A percentile compares a stretch with the other conserved stretches of the same genome.
Evolutionary conservation across 2,888 invertebrate species (phyloP).

Genomic region (Galeruca laticollis): DNA sequence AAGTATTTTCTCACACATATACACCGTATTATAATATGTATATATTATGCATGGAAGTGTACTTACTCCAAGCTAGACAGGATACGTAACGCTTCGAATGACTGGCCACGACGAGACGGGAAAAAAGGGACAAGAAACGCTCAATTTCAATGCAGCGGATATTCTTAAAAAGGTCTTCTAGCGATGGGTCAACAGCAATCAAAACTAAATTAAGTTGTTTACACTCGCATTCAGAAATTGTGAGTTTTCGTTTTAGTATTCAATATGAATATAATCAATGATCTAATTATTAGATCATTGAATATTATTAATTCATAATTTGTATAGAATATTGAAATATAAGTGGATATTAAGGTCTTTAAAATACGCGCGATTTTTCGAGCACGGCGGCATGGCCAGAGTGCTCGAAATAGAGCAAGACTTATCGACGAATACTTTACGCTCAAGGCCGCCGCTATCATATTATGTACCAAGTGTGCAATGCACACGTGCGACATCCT

Average conservation of each 20-base stretch:
- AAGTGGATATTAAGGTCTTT: no score
- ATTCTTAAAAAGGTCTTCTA: constrained; percentile 52
- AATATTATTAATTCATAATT: neutral
- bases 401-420: no score
- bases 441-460: no score
- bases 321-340: no score
- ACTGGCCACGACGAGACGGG: constrained; percentile 46
- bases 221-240: constrained; percentile 7
- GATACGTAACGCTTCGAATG: constrained; percentile 54
- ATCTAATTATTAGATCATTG: neutral
- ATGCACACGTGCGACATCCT: no score
- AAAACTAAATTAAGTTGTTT: constrained; percentile 14
- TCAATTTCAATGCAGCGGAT: constrained; percentile 52
- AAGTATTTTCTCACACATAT: constrained; percentile 32
- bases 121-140: constrained; percentile 40
- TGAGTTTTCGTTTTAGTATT: neutral
- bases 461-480: no score
- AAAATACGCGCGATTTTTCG: no score
- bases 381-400: no score
- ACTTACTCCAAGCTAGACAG: constrained; percentile 40
- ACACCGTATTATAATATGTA: constrained; percentile 17
- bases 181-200: constrained; percentile 40
- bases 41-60: constrained; percentile 25
- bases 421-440: no score
- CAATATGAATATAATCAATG: neutral